phyloP scores from a whole-genome alignment of 2,888 invertebrate species.

The Cataglyphis livida region DNA sequence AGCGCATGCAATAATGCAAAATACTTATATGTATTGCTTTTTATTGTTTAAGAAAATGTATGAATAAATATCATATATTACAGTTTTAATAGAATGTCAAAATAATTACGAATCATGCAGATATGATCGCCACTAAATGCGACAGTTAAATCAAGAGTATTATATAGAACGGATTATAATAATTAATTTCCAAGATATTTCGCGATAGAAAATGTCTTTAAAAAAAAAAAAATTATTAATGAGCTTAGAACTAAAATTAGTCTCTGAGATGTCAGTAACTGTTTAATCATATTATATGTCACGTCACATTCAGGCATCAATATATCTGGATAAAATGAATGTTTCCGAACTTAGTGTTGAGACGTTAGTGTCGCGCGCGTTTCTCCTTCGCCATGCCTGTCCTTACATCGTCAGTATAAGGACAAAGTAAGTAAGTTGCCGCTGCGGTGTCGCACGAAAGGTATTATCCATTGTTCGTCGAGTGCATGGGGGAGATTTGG shows the following conservation, averaged over 20 bases:
- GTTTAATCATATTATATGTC: not conserved
- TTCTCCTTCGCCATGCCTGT: not conserved
- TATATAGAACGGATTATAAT: not conserved
- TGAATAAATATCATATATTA: not conserved
- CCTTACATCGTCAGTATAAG: slow-evolving; percentile 18
- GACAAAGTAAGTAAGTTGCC: slow-evolving; percentile 35
- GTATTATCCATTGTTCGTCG: slow-evolving; percentile 65
- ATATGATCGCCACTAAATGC: not conserved
- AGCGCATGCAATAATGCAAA: not conserved
- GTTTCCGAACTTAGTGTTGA: not conserved
- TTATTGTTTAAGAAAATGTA: not conserved
- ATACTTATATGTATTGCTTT: not conserved
- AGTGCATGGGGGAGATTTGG: slow-evolving; percentile 28
- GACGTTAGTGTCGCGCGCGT: not conserved
- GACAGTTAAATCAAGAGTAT: not conserved
- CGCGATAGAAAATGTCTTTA: not conserved
- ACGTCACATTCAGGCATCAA: not conserved
- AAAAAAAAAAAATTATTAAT: not conserved
- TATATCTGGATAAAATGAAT: not conserved
- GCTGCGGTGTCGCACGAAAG: slow-evolving; percentile 28
- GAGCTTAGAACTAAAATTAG: not conserved
- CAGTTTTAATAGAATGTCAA: not conserved
- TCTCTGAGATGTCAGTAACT: not conserved
- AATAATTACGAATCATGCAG: not conserved
- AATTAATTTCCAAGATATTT: not conserved